Percentiles rank a stretch among this genome's conserved stretches.
These are phyloP conservation scores for Homarus gammarus DNA, from an alignment of 2,888 invertebrate species.

Conservation along the genomic window DNA sequence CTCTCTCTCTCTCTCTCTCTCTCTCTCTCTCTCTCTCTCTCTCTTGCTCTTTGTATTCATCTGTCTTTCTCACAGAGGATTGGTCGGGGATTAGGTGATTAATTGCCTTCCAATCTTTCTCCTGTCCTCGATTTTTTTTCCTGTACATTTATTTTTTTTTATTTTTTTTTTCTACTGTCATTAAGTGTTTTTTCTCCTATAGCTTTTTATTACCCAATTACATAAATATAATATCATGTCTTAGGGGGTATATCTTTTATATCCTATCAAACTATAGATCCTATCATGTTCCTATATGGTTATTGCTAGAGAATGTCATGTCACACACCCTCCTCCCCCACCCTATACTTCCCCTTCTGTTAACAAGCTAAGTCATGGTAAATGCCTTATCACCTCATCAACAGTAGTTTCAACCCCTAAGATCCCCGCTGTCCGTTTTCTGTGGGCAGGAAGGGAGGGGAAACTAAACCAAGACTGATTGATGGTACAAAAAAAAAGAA, in stretches of 20 bases:
- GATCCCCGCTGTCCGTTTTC: background rate
- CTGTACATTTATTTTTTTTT: no score
- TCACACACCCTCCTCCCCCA: background rate
- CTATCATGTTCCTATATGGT: no score
- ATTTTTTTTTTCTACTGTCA: no score
- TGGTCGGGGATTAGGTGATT: constrained; percentile 11
- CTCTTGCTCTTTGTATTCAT: background rate
- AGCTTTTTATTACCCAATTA: no score
- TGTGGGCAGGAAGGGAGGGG: background rate
- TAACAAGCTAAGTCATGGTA: no score
- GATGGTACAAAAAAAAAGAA: constrained; percentile 6
- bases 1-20: background rate
- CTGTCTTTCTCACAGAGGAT: background rate
- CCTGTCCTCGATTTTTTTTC: background rate
- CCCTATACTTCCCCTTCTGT: no score
- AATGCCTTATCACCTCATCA: background rate
- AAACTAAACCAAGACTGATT: background rate
- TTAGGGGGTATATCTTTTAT: no score
- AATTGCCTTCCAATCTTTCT: background rate
- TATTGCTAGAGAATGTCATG: background rate
- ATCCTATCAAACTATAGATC: no score
- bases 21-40: background rate
- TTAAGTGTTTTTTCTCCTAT: no score
- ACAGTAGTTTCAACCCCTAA: background rate
- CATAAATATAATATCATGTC: no score